Evolutionary conservation across 2,113 vertebrate species (phyloP).

Genomic region (Candoia aspera): DNA sequence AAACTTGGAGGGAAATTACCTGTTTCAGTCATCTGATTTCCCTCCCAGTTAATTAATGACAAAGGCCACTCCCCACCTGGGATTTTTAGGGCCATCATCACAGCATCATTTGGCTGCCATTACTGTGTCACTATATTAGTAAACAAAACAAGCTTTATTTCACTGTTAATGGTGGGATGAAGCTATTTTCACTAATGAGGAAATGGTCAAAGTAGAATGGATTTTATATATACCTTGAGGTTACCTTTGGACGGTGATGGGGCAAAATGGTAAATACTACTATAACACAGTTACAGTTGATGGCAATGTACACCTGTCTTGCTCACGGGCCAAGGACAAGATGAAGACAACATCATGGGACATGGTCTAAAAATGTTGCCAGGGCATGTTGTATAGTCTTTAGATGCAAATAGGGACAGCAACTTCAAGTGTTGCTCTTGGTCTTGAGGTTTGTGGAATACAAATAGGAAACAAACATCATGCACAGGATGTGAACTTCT

Average conservation of each 20-base stretch:
- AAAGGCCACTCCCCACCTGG: background rate
- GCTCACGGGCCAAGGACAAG: background rate
- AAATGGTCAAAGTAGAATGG: background rate
- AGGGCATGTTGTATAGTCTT: background rate
- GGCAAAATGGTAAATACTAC: background rate
- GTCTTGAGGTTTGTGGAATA: background rate
- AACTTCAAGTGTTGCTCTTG: background rate
- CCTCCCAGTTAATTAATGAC: background rate
- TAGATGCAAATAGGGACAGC: background rate
- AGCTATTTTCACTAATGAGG: background rate
- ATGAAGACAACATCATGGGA: background rate
- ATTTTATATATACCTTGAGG: background rate
- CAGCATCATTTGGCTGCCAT: background rate
- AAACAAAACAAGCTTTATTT: background rate
- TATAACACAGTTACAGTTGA: background rate
- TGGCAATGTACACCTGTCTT: background rate
- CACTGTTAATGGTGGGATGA: background rate
- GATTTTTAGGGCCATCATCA: background rate
- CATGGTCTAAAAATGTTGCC: background rate
- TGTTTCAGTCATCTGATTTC: background rate
- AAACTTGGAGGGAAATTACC: background rate
- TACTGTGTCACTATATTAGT: background rate
- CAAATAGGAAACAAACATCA: background rate
- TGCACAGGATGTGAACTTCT: background rate
- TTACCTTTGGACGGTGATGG: background rate